Evolutionary conservation across 2,113 vertebrate genomes (phyloP).

Genomic region (Trematomus loennbergii): DNA sequence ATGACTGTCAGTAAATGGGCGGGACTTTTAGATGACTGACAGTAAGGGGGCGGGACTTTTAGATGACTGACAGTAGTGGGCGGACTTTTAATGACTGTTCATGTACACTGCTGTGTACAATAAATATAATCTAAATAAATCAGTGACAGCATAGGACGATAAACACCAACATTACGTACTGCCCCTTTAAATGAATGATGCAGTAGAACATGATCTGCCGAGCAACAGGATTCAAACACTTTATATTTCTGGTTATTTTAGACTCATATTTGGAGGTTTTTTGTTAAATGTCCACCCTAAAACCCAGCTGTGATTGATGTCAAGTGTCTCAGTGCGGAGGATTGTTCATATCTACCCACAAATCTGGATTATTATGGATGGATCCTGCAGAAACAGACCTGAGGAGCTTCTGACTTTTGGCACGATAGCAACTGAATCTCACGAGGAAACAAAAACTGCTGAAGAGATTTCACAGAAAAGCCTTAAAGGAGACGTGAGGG

Average conservation of each 20-base stretch:
- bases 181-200: slow-evolving; percentile 23
- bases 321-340: neutral
- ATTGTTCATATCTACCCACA: neutral
- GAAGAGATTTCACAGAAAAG: neutral
- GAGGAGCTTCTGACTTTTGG: slow-evolving; percentile 16
- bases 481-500: neutral
- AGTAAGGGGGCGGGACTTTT: too few species aligned
- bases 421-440: slow-evolving; percentile 42
- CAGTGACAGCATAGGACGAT: neutral
- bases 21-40: too few species aligned
- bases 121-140: too few species aligned
- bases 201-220: neutral
- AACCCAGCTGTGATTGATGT: neutral
- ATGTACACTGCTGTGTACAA: too few species aligned
- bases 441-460: neutral
- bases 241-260: too few species aligned
- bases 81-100: too few species aligned
- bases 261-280: too few species aligned
- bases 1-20: too few species aligned
- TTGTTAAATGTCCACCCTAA: neutral
- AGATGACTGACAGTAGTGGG: too few species aligned
- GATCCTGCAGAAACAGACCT: neutral
- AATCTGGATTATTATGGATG: neutral
- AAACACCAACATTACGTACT: neutral
- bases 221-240: neutral